Conservation (phyloP, 2,113 vertebrate genomes). For the Zosterops pallidus region DNA sequence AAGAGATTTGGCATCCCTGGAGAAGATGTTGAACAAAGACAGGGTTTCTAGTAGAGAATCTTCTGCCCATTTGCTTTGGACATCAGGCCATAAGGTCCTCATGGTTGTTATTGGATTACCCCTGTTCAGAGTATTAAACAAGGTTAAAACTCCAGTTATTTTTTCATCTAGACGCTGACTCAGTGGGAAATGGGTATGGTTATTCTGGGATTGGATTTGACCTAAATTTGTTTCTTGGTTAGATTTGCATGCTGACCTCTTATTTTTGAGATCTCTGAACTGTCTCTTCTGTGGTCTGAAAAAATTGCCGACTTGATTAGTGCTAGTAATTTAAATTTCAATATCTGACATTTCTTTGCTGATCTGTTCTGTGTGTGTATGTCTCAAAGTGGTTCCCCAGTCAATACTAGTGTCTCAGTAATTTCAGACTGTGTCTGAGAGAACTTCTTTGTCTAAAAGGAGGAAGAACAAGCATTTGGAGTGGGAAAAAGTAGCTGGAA, state of each 20-base stretch:
- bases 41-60: not conserved
- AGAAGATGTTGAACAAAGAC: not conserved
- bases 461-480: not conserved
- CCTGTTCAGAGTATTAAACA: not conserved
- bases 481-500: rapidly evolving
- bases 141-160: not conserved
- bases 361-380: not conserved
- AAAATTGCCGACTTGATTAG: not conserved
- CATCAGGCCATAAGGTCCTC: not conserved
- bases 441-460: not conserved
- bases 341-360: not conserved
- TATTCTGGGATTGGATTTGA: not conserved
- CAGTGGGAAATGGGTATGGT: not conserved
- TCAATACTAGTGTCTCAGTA: not conserved
- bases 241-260: not conserved
- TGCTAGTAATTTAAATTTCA: not conserved
- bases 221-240: not conserved
- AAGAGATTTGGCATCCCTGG: rapidly evolving
- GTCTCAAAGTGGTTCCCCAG: not conserved
- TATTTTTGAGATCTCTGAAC: not conserved
- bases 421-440: not conserved
- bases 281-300: not conserved
- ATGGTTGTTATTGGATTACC: not conserved
- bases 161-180: not conserved
- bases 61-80: not conserved